Conservation (phyloP, 2,113 vertebrate species). For the Vanacampus margaritifer region DNA sequence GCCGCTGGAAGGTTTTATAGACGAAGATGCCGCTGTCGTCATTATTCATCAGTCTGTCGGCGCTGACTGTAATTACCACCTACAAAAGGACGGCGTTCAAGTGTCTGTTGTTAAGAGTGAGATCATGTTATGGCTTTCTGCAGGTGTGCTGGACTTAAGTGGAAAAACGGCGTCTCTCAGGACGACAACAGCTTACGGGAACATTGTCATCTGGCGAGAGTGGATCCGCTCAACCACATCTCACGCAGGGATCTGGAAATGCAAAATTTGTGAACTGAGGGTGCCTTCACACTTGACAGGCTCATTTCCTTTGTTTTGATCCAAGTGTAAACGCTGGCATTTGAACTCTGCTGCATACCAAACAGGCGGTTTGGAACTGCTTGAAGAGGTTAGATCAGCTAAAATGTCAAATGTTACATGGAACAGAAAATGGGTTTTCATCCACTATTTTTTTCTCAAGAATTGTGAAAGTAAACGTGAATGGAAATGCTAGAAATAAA, state of each 20-base stretch:
- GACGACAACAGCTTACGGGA: not conserved
- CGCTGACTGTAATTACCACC: conserved; percentile 56
- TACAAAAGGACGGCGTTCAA: conserved; percentile 46
- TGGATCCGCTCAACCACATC: not conserved
- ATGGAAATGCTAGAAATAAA: no score
- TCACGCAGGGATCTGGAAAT: not conserved
- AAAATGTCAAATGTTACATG: not conserved
- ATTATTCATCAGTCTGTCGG: conserved; percentile 65
- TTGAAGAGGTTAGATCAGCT: not conserved
- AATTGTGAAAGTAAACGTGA: no score
- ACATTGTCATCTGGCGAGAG: not conserved
- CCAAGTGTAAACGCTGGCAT: not conserved
- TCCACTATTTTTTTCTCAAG: no score
- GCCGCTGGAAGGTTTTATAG: conserved; percentile 57
- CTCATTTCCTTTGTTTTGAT: not conserved
- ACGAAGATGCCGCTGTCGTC: conserved; percentile 46
- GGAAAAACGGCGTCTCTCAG: not conserved
- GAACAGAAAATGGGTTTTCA: no score
- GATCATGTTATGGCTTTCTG: conserved; percentile 50
- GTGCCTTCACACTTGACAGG: not conserved
- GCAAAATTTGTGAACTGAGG: not conserved
- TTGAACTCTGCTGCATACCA: not conserved
- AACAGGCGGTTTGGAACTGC: not conserved
- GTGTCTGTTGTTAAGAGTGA: conserved; percentile 46
- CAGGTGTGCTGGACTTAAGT: conserved; percentile 21